Evolutionary conservation across 1,140 invertebrate genomes (phyloP).

Genomic region (Leguminivora glycinivorella): DNA sequence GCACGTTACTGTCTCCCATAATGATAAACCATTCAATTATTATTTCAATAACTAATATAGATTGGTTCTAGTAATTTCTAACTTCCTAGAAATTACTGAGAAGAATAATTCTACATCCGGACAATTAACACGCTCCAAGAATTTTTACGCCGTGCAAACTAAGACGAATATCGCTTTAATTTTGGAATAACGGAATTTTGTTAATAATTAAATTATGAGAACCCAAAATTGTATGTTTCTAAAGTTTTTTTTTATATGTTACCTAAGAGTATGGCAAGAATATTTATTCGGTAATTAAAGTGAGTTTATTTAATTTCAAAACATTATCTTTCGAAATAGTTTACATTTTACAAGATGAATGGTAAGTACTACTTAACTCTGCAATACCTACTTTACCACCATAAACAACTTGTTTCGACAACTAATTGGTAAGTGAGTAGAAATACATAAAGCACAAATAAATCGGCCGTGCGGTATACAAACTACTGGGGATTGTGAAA

Average conservation of each 20-base stretch:
- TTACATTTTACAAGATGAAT: neutral
- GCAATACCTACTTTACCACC: neutral
- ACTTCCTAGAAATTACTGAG: too few species aligned
- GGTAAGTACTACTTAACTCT: neutral
- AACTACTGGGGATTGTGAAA: slow-evolving; percentile 41
- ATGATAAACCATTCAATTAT: neutral
- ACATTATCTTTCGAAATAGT: neutral
- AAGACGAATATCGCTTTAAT: too few species aligned
- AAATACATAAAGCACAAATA: slow-evolving; percentile 13
- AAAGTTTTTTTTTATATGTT: too few species aligned
- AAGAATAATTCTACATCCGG: too few species aligned
- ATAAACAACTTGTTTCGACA: neutral
- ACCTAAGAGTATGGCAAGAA: too few species aligned
- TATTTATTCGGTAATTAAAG: too few species aligned
- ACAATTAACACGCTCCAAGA: too few species aligned
- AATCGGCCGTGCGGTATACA: neutral
- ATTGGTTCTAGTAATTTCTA: neutral
- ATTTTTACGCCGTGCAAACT: too few species aligned
- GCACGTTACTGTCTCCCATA: slow-evolving; percentile 30
- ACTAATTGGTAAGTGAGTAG: neutral
- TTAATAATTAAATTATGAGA: too few species aligned
- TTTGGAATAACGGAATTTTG: too few species aligned
- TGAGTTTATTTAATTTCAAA: too few species aligned
- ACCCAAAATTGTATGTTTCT: too few species aligned
- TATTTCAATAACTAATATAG: neutral